A percentile compares a stretch with the other conserved stretches of the same genome.
Conservation (phyloP, 1,140 invertebrate genomes). For the Euborellia annulipes region DNA sequence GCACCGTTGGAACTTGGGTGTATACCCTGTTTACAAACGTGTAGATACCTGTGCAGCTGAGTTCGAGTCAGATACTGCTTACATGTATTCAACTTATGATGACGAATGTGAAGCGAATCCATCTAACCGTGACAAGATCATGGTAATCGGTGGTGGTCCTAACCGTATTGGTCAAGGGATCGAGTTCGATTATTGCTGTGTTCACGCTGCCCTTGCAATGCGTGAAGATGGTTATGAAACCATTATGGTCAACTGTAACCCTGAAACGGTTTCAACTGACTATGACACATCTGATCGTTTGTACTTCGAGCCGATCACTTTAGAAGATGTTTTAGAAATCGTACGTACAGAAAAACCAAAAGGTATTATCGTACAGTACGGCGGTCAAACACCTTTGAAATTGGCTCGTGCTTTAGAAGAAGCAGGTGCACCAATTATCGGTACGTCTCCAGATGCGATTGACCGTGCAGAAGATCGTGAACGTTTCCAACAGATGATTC, state of each 20-base stretch:
- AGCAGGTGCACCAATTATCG: slow-evolving; percentile 3
- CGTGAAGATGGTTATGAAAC: slow-evolving; percentile 8
- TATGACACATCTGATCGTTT: slow-evolving; percentile 9
- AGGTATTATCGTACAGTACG: slow-evolving; percentile 7
- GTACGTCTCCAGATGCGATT: slow-evolving; percentile 7
- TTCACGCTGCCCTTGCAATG: slow-evolving; percentile 5
- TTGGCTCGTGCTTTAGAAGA: slow-evolving; percentile 1
- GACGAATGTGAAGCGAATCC: slow-evolving; percentile 1
- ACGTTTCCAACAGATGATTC: slow-evolving; percentile 2
- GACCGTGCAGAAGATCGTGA: slow-evolving; percentile 7
- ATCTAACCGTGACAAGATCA: neutral
- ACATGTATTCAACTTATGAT: slow-evolving; percentile 7
- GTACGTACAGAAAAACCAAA: slow-evolving; percentile 5
- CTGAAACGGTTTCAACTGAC: slow-evolving; percentile 10
- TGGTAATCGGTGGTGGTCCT: slow-evolving; percentile 7
- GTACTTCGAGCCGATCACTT: slow-evolving; percentile 7
- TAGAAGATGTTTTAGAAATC: slow-evolving; percentile 9
- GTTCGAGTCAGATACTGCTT: slow-evolving; percentile 5
- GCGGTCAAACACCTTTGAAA: slow-evolving; percentile 9
- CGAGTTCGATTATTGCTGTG: slow-evolving; percentile 9
- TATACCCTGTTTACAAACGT: neutral
- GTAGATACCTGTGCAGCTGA: slow-evolving; percentile 8
- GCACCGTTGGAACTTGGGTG: no score
- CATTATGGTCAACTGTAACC: slow-evolving; percentile 10
- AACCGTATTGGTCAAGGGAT: slow-evolving; percentile 8